Base-by-base conservation (phyloP, 2,113 vertebrate species). In the Malurus cyaneus region DNA sequence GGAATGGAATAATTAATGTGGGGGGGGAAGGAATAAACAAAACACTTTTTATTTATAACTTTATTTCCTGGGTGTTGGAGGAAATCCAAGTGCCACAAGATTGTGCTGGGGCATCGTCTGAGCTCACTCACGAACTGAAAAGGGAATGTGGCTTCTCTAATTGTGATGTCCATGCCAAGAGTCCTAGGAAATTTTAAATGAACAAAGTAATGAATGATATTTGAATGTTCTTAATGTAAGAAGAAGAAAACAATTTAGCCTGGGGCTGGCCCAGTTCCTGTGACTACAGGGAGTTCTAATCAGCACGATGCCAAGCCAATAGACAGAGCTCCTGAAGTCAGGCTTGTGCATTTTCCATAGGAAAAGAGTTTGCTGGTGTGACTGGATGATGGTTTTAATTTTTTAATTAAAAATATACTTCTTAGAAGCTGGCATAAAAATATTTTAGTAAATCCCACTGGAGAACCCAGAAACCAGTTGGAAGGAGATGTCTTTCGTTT, bases 61-160 rank as follows among this genome's bases (percentile, higher is more conserved):
- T 82, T 70, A 50, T 86, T 93, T 95, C 76, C 79, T 82, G 81
- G 64, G 42, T 59, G 41, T 41, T 95, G 95, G 87, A 89, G 79
- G 54, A 87, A 74, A 67, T 66, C 89, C 93, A 94, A 81, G 49
- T 74, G 71, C 84, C 78, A 78, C 85, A 83, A 28, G 52, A 18
- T 67, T 71, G 54, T 57, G 3, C 50, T 17, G 62, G 81, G 91
- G 62, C 70, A 86, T 79, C 62, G 44, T 24, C 57, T 77, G 84
- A 92, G 36, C 65, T 81, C 57, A 44, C 31, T 53, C 74, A 13
- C 0, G 1, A 54, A 31, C 67, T 42, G 31, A 39, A 39, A 61
- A 39, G 60, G 86, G 69, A 94, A 78, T 1, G 59, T 80, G 76
- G 78, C 71, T 83, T 65, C 59, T 64, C 42, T 54, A 12, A 25